Base-by-base conservation (phyloP, 2,113 vertebrate genomes). In the Aptenodytes patagonicus region DNA sequence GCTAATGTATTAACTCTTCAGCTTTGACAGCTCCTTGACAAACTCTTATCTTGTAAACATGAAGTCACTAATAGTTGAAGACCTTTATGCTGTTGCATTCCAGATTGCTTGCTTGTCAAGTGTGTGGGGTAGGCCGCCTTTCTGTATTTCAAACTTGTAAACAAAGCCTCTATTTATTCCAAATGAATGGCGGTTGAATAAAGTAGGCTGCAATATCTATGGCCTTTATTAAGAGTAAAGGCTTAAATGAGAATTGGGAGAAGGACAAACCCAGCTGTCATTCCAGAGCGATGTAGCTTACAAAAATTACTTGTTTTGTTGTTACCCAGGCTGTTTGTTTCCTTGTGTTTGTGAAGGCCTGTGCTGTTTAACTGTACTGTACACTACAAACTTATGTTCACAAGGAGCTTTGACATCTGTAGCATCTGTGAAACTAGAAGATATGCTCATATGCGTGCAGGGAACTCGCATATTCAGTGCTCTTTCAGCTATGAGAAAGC, bases 91-190 rank as follows among this genome's bases (percentile, higher is more conserved):
- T 61, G 28, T 46, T 61, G 40, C 68, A 57, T 84, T 88, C 42
- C 58, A 73, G 73, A 71, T 68, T 18, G 46, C 40, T 76, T 88
- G 58, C 38, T 57, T 72, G 66, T 78, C 75, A 71, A 91, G 34
- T 87, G 46, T 80, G 31, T 31, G 69, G 75, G 49, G 49, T 91
- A 47, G 83, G 84, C 78, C 44, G 87, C 32, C 69, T 61, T 95
- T 80, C 64, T 73, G 54, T 78, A 54, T 58, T 65, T 69, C 28
- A 62, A 29, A 76, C 70, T 89, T 89, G 78, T 83, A 83, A 89
- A 97, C 94, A 97, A 84, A 58, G 69, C 36, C 64, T 93, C 93
- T 95, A 76, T 96, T 96, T 95, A 83, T 79, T 38, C 18, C 29
- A 49, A 68, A 46, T 81, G 62, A 93, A 85, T 60, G 78, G 21